A percentile compares a stretch with the other conserved stretches of the same genome.
Evolutionary conservation across 2,888 invertebrate genomes (phyloP).

Genomic region (Piscicola geometra): DNA sequence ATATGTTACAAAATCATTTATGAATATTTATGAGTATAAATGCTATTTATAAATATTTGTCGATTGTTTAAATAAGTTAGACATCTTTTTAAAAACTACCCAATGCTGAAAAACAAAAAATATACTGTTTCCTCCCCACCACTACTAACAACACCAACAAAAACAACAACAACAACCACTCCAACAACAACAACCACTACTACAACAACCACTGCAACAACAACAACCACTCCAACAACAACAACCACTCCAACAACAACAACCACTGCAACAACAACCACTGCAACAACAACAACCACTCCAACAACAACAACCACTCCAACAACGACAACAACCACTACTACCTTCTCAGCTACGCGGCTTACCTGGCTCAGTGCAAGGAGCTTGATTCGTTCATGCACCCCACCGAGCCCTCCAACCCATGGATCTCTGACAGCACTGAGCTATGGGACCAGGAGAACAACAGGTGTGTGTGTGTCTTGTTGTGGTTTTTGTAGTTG

Average conservation of each 20-base stretch:
- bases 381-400: conserved; percentile 95
- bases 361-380: conserved; percentile 88
- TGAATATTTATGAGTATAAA: too few relatives aligned
- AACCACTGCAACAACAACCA: too few relatives aligned
- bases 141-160: neutral
- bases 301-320: conserved; percentile 76
- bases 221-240: too few relatives aligned
- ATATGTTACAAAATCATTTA: too few relatives aligned
- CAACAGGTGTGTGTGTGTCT: conserved; percentile 63
- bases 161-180: neutral
- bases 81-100: too few relatives aligned
- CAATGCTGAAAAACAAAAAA: too few relatives aligned
- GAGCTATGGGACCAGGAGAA: conserved; percentile 97
- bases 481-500: neutral
- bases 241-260: too few relatives aligned
- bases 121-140: too few relatives aligned
- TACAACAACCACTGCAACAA: too few relatives aligned
- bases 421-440: conserved; percentile 89
- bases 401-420: conserved; percentile 87
- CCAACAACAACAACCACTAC: neutral
- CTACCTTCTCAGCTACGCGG: conserved; percentile 62
- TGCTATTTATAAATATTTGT: too few relatives aligned
- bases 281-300: too few relatives aligned
- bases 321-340: conserved; percentile 78
- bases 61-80: too few relatives aligned